Conservation (phyloP, 2,888 invertebrate genomes). For the Lagria hirta region DNA sequence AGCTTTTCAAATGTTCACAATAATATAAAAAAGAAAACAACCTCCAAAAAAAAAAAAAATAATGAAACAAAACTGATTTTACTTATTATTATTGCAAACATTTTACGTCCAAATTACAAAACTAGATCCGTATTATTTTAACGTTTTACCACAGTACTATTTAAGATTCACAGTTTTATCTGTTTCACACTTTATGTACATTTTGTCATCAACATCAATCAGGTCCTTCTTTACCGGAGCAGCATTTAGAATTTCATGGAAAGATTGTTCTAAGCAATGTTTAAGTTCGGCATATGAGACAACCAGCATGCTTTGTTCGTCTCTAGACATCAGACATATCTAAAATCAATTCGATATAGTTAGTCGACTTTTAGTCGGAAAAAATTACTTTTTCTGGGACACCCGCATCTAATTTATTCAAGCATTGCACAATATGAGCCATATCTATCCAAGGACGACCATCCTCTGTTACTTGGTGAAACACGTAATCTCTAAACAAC, state of each 20-base stretch:
- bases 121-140: constrained; percentile 17
- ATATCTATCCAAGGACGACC: constrained; percentile 96
- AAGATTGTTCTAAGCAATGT: constrained; percentile 91
- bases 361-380: constrained; percentile 1
- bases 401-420: constrained; percentile 90
- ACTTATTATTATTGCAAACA: constrained; percentile 27
- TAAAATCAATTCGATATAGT: constrained; percentile 31
- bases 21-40: constrained; percentile 27
- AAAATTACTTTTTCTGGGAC: constrained; percentile 70
- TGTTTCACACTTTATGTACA: constrained; percentile 26
- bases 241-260: constrained; percentile 66
- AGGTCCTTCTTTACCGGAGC: constrained; percentile 24
- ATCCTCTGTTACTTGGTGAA: constrained; percentile 92
- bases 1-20: constrained; percentile 25
- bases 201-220: constrained; percentile 22
- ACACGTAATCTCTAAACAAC: constrained; percentile 94
- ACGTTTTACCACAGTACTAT: constrained; percentile 10
- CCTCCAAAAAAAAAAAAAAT: constrained; percentile 20
- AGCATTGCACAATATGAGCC: constrained; percentile 89
- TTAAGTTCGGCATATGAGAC: constrained; percentile 95
- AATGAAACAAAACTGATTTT: constrained; percentile 17
- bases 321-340: constrained; percentile 94
- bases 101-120: constrained; percentile 24
- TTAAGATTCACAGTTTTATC: constrained; percentile 24
- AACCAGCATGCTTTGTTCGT: constrained; percentile 94